phyloP scores from a whole-genome alignment of 2,797 vertebrate species.

The Sebastolobus altivelis region DNA sequence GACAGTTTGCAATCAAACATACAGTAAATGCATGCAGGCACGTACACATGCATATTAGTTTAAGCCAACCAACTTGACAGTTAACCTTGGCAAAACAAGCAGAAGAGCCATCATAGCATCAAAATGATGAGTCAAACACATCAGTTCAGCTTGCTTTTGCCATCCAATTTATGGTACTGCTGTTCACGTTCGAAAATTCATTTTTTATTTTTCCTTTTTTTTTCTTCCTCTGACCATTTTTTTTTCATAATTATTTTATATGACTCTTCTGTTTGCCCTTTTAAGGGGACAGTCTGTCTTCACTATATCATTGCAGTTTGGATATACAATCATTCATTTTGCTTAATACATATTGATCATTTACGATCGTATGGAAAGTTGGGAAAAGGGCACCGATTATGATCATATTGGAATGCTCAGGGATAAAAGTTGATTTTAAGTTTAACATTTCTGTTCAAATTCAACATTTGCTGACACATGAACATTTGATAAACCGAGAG shows the following conservation, averaged over 20 bases:
- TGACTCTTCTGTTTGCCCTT: constrained; percentile 74
- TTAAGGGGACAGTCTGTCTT: constrained; percentile 77
- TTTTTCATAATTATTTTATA: constrained; percentile 63
- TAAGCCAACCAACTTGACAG: not conserved
- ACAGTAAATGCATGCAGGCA: not conserved
- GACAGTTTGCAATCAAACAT: constrained; percentile 12
- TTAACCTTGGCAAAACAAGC: constrained; percentile 6
- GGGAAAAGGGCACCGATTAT: constrained; percentile 78
- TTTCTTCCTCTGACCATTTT: constrained; percentile 19
- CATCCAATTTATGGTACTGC: not conserved
- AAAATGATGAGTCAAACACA: constrained; percentile 19
- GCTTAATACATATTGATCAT: constrained; percentile 75
- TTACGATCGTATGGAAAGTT: constrained; percentile 66
- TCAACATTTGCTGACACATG: constrained; percentile 36
- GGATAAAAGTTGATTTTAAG: constrained; percentile 30
- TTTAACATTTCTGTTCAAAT: constrained; percentile 35
- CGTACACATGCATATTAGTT: not conserved
- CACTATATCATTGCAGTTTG: constrained; percentile 59
- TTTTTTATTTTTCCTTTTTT: not conserved
- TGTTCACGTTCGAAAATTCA: constrained; percentile 10
- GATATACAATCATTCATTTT: constrained; percentile 72
- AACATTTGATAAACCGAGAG: constrained; percentile 34
- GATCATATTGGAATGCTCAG: constrained; percentile 49
- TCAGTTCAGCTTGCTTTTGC: constrained; percentile 1
- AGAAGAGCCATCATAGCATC: not conserved